A percentile compares a stretch with the other conserved stretches of the same genome.
These are phyloP conservation scores for Avahi laniger DNA, from an alignment of 2,797 vertebrate genomes.

Conservation along the genomic window DNA sequence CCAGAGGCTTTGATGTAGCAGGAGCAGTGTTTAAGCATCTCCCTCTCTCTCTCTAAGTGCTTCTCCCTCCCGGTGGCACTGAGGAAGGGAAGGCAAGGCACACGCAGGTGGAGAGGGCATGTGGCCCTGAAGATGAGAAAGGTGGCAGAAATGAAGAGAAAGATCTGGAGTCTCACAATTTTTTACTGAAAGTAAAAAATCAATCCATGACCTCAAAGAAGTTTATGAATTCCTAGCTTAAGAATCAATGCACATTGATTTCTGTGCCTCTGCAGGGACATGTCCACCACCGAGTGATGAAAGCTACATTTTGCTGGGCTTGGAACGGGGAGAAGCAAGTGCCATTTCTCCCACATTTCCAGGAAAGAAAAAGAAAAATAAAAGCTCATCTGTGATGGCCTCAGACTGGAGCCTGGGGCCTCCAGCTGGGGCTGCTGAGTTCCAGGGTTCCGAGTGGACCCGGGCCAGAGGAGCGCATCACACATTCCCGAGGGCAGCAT, in stretches of 20 bases:
- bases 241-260: constrained; percentile 86
- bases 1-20: neutral
- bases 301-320: constrained; percentile 79
- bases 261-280: constrained; percentile 79
- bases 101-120: neutral
- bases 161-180: constrained; percentile 70
- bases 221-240: constrained; percentile 87
- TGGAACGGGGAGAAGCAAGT: constrained; percentile 69
- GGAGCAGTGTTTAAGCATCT: neutral
- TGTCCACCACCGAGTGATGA: constrained; percentile 72
- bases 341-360: constrained; percentile 71
- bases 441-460: neutral
- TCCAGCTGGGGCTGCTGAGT: neutral
- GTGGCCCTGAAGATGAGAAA: neutral
- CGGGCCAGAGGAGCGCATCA: neutral
- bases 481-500: neutral
- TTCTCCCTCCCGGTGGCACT: neutral
- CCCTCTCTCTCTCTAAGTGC: neutral
- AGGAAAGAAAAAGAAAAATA: constrained; percentile 57
- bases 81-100: neutral
- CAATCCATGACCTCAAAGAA: constrained; percentile 88
- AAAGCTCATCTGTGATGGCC: neutral
- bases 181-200: constrained; percentile 85
- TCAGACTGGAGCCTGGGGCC: neutral
- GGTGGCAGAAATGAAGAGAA: constrained; percentile 27